Evolutionary conservation across 1,140 invertebrate species (phyloP).

Genomic region (Zaprionus inermis): DNA sequence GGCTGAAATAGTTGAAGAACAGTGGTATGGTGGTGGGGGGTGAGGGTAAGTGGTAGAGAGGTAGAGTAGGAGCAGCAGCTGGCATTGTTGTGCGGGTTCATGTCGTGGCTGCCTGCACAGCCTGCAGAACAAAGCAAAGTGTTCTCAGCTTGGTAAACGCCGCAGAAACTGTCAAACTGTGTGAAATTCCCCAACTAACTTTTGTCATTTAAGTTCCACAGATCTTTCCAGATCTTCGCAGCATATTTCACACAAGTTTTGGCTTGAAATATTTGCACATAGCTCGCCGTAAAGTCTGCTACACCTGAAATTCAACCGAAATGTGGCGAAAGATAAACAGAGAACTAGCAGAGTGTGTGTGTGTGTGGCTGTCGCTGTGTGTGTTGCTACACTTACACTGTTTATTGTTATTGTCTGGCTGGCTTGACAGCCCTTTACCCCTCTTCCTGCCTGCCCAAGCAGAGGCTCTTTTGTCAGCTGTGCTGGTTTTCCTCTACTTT

Average conservation of each 20-base stretch:
- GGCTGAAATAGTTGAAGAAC: neutral
- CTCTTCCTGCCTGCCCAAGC: neutral
- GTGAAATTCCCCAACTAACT: conserved; percentile 3
- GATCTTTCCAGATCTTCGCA: neutral
- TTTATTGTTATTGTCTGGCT: conserved; percentile 61
- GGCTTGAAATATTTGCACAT: neutral
- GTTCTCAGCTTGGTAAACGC: conserved; percentile 19
- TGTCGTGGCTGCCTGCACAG: conserved; percentile 6
- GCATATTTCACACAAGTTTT: neutral
- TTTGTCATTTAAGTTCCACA: neutral
- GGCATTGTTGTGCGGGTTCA: conserved; percentile 19
- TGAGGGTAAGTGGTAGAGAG: neutral
- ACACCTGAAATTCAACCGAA: conserved; percentile 5
- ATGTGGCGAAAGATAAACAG: conserved; percentile 42
- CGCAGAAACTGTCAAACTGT: neutral
- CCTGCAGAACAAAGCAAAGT: conserved; percentile 7
- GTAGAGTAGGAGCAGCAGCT: neutral
- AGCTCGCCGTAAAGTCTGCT: conserved; percentile 35
- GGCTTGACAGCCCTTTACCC: conserved; percentile 12
- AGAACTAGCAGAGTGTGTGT: conserved; percentile 24
- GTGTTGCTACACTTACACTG: conserved; percentile 35
- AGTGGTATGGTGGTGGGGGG: too few species aligned
- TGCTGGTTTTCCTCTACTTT: conserved; percentile 17
- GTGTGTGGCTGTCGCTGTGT: neutral
- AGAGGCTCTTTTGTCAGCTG: conserved; percentile 57